Evolutionary conservation across 1,140 invertebrate species (phyloP).

Genomic region (Drosophila nebulosa): DNA sequence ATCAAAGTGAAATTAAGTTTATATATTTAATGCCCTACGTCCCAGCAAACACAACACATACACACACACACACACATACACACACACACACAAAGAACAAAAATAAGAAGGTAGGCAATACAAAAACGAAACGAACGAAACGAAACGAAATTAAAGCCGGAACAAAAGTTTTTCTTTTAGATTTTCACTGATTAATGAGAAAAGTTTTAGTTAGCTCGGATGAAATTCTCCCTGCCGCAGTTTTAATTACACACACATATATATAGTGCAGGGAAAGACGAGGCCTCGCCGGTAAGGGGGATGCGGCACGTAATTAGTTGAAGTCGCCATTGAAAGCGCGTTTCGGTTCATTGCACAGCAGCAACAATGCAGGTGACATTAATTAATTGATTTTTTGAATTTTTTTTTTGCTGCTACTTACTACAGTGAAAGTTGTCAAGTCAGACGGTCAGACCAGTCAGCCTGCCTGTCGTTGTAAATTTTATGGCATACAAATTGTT

Average conservation of each 20-base stretch:
- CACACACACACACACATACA: not conserved
- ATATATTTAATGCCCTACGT: constrained; percentile 66
- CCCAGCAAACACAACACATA: not conserved
- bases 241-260: constrained; percentile 73
- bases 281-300: not conserved
- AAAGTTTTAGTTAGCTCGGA: constrained; percentile 69
- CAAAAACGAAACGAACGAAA: constrained; percentile 45
- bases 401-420: constrained; percentile 15
- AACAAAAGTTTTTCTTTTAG: constrained; percentile 79
- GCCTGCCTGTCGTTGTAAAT: constrained; percentile 7
- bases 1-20: constrained; percentile 79
- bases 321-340: constrained; percentile 59
- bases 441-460: constrained; percentile 6
- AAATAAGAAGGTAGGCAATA: constrained; percentile 45
- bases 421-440: constrained; percentile 23
- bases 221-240: constrained; percentile 55
- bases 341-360: constrained; percentile 49
- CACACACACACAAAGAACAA: not conserved
- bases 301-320: constrained; percentile 55
- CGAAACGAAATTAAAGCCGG: constrained; percentile 66
- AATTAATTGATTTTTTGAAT: constrained; percentile 71
- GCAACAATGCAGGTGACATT: constrained; percentile 64
- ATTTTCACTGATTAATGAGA: constrained; percentile 80
- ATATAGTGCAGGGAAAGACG: constrained; percentile 3
- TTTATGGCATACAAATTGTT: constrained; percentile 7